phyloP scores from a whole-genome alignment of 2,797 vertebrate genomes.

The Danio kyathit region DNA sequence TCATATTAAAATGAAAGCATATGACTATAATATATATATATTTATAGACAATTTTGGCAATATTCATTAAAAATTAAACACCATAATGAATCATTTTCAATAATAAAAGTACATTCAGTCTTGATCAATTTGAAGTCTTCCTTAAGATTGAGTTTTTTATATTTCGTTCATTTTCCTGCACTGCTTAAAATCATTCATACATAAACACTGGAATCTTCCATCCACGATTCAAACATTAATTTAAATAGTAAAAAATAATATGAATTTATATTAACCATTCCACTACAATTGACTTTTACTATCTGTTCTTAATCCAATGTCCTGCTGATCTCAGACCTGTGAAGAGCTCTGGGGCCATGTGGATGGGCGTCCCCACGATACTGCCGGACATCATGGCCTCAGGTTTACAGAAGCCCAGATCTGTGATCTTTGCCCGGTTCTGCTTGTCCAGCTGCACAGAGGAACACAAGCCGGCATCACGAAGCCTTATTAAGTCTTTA shows the following conservation, averaged over 20 bases:
- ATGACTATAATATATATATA: too few relatives aligned
- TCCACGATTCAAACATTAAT: too few relatives aligned
- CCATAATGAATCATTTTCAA: not conserved
- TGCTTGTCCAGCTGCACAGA: constrained; percentile 90
- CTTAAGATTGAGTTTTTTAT: too few relatives aligned
- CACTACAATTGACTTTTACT: too few relatives aligned
- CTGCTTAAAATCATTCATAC: too few relatives aligned
- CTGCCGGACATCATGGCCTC: constrained; percentile 99
- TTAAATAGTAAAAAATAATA: too few relatives aligned
- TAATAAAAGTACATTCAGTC: not conserved
- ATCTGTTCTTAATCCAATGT: too few relatives aligned
- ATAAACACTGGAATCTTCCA: too few relatives aligned
- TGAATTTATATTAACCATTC: too few relatives aligned
- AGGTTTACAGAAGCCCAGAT: constrained; percentile 97
- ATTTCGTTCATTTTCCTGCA: too few relatives aligned
- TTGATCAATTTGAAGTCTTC: too few relatives aligned
- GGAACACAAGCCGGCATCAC: not conserved
- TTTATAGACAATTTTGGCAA: not conserved
- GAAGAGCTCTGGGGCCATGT: constrained; percentile 98
- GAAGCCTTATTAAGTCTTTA: not conserved
- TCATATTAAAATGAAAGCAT: too few relatives aligned
- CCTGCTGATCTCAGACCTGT: constrained; percentile 81
- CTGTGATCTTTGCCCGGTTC: constrained; percentile 97
- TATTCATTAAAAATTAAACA: not conserved
- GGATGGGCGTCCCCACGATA: constrained; percentile 98